A percentile compares a stretch with the other conserved stretches of the same genome.
These are phyloP conservation scores for Notolabrus celidotus DNA, from an alignment of 2,797 vertebrate genomes.

Conservation along the genomic window DNA sequence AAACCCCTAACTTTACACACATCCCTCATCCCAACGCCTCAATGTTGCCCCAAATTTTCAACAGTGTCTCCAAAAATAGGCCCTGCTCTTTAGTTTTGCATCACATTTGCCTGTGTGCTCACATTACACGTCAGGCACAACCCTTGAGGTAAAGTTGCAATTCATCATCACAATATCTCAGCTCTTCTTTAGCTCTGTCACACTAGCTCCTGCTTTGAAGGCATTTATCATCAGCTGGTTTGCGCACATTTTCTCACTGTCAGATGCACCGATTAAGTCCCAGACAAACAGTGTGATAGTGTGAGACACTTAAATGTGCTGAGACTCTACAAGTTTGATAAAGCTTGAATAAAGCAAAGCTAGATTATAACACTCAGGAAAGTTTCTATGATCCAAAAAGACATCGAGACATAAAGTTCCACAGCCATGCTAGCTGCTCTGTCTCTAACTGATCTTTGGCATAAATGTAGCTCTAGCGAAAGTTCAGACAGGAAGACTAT, in stretches of 20 bases:
- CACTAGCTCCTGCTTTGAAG: slow-evolving; percentile 15
- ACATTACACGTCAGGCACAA: slow-evolving; percentile 12
- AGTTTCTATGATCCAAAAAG: slow-evolving; percentile 6
- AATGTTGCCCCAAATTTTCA: neutral
- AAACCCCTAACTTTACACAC: slow-evolving; percentile 12
- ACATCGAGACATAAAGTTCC: neutral
- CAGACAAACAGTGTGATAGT: slow-evolving; percentile 22
- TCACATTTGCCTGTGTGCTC: slow-evolving; percentile 4
- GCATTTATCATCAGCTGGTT: slow-evolving; percentile 28
- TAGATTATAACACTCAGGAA: neutral
- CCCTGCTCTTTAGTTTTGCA: slow-evolving; percentile 3
- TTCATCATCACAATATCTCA: slow-evolving; percentile 27
- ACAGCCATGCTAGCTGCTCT: no score
- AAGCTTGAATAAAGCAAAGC: slow-evolving; percentile 4
- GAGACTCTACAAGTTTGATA: slow-evolving; percentile 4
- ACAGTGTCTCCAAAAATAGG: slow-evolving; percentile 23
- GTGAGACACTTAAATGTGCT: slow-evolving; percentile 26
- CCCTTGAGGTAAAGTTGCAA: slow-evolving; percentile 3
- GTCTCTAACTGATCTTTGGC: no score
- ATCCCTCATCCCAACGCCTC: neutral
- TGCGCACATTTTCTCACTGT: slow-evolving; percentile 35
- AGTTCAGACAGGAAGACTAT: no score
- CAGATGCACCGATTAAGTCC: slow-evolving; percentile 40
- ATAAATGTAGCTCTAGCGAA: no score
- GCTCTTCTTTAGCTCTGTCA: slow-evolving; percentile 16